phyloP scores from a whole-genome alignment of 2,888 invertebrate species.

The Cacoxenus indagator region DNA sequence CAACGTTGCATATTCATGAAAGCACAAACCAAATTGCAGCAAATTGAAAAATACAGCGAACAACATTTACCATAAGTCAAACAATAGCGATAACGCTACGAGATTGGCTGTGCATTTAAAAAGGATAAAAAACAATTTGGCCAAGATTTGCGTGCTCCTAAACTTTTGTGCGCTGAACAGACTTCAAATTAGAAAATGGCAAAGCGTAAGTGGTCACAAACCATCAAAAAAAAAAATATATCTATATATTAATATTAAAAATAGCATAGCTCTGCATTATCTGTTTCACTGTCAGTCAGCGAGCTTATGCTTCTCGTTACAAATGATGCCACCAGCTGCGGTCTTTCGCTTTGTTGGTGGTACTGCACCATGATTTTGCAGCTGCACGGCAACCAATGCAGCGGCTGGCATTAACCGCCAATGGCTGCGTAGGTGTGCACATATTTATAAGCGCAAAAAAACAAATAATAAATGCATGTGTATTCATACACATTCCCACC shows the following conservation, averaged over 20 bases:
- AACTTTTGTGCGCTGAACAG: no score
- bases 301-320: not conserved
- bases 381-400: conserved; percentile 7
- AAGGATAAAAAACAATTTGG: no score
- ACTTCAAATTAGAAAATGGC: no score
- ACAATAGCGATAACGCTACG: not conserved
- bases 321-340: conserved; percentile 13
- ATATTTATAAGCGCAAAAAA: not conserved
- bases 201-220: no score
- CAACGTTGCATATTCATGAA: conserved; percentile 58
- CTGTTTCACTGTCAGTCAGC: not conserved
- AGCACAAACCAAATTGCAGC: conserved; percentile 32
- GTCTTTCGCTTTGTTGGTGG: not conserved
- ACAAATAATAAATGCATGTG: not conserved
- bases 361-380: conserved; percentile 4
- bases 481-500: not conserved
- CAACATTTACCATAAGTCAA: conserved; percentile 35
- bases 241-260: no score
- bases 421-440: not conserved
- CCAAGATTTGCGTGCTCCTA: no score
- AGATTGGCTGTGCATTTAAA: not conserved
- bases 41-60: conserved; percentile 22
- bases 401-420: conserved; percentile 1
- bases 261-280: not conserved
- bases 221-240: no score